A percentile compares a stretch with the other conserved stretches of the same genome.
Conservation (phyloP, 2,888 invertebrate genomes). For the Agrypnus murinus region DNA sequence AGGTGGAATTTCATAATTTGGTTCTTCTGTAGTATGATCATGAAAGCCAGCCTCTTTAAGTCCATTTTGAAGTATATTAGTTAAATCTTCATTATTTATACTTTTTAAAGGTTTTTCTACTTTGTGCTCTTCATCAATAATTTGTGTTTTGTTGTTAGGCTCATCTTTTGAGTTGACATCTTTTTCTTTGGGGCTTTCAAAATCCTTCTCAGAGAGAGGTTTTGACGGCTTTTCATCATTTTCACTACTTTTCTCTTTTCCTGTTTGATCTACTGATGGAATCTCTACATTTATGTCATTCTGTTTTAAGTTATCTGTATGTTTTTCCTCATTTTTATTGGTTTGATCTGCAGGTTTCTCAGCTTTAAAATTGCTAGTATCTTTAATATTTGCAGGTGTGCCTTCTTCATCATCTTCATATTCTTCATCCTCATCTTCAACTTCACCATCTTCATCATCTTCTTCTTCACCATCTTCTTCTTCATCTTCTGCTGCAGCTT, state of each 20-base stretch:
- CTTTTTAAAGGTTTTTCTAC: too few relatives aligned
- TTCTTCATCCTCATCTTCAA: slow-evolving; percentile 54
- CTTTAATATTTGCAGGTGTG: too few relatives aligned
- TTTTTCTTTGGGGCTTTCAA: not conserved
- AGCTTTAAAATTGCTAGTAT: too few relatives aligned
- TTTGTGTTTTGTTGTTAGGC: too few relatives aligned
- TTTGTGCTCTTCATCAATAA: not conserved
- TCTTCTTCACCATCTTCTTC: slow-evolving; percentile 67
- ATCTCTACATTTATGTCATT: too few relatives aligned
- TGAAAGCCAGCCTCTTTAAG: slow-evolving; percentile 1
- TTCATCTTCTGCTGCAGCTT: slow-evolving; percentile 29
- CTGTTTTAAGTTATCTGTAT: too few relatives aligned
- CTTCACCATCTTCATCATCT: slow-evolving; percentile 68
- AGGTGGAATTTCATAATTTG: slow-evolving; percentile 8
- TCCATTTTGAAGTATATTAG: too few relatives aligned
- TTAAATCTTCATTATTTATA: not conserved
- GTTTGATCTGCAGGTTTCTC: too few relatives aligned
- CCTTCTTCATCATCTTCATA: slow-evolving; percentile 39
- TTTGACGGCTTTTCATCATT: not conserved
- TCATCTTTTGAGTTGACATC: not conserved
- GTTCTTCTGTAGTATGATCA: slow-evolving; percentile 10
- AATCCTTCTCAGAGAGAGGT: not conserved
- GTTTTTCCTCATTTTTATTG: too few relatives aligned
- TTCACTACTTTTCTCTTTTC: not conserved
- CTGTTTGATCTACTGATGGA: not conserved